Base-by-base conservation (phyloP, 1,140 invertebrate species). In the Apolygus lucorum region DNA sequence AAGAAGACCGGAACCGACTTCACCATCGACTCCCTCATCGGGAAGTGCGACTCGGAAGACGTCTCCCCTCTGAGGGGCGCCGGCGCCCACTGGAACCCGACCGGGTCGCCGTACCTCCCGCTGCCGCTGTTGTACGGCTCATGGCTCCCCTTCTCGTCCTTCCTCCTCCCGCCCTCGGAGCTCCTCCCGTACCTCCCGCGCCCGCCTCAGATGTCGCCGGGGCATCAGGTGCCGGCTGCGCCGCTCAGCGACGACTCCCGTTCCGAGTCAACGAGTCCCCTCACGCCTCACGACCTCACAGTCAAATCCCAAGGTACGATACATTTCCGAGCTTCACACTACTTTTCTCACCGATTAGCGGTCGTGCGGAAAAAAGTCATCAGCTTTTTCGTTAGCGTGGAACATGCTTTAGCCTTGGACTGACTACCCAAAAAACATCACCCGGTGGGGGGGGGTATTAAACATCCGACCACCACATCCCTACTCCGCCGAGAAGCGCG, bases 241-340 rank as follows among this genome's bases (percentile, higher is more conserved):
- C 68, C 65, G 26, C 68, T 54, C 54, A 70, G 68, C 69, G 69
- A 72, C 59, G 68, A 70, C 71, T 72, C 72, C 17, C 54, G 72
- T 22, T 70, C 69, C 28, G 70, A 71, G 22, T 73, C 70, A 13
- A 29, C 64, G 2, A 70, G 68, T 4, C 71, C 72, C 1, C 49
- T 70, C 28, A 70, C 71, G 1, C 72, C 72, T 0, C 71, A 73
- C 66, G 69, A 71, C 59, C 71, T 73, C 42, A 71, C 72, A 29
- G 64, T 63, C 26, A 66, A 67, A 28, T 68, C 71, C 21, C 52
- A 68, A 64, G 63, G 63, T 71, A 42, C n/a, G 65, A 21, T n/a
- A n/a, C n/a, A n/a, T n/a, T n/a, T n/a, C n/a, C n/a, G n/a, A n/a
- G n/a, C n/a, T n/a, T n/a, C n/a, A n/a, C n/a, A n/a, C n/a, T n/a